Evolutionary conservation across 1,140 invertebrate genomes (phyloP), one percentile per base, ranked within the genome.

Genomic region (Sipha flava): DNA sequence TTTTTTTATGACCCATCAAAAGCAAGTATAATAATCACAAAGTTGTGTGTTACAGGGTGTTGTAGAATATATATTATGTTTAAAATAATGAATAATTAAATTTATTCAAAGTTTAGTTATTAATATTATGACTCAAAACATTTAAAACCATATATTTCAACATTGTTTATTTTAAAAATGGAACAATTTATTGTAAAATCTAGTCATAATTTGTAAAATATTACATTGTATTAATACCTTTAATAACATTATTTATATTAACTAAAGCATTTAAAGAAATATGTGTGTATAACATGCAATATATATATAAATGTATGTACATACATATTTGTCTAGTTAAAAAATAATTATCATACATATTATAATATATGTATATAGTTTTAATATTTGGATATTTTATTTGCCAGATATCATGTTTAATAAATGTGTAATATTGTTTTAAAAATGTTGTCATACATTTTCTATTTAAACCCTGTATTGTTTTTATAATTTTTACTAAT

Each of bases 21-120:
- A 77, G 21, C 73, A 77, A 77, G 40, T 57, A 57, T 52, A 77
- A 43, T 77, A 57, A 52, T 57, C 18, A 57, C 14, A 40, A 59
- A 59, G 73, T 77, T 57, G 49, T 77, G 49, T 77, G 73, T 77
- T 75, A 77, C 73, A 77, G 73, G 73, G 73, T 77, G 73, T 77
- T 26, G 16, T 57, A 73, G 47, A 16, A 52, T 52, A 52, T 52
- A 52, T 52, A 52, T 52, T 26, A 47, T 47, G 23, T 47, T 47
- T 31, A 70, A 47, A 70, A 70, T 70, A 70, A 14, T 40, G 34
- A 66, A 26, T 43, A 66, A 66, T 66, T 66, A 66, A 31, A n/a
- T 16, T 66, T 43, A n/a, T 43, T 66, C 43, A 23, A 66, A 66
- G 12, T 43, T 43, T 7, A 43, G 21, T 37, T 14, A 66, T n/a